These are phyloP conservation scores for Lepeophtheirus salmonis DNA, from an alignment of 1,140 invertebrate species.

Conservation along the genomic window DNA sequence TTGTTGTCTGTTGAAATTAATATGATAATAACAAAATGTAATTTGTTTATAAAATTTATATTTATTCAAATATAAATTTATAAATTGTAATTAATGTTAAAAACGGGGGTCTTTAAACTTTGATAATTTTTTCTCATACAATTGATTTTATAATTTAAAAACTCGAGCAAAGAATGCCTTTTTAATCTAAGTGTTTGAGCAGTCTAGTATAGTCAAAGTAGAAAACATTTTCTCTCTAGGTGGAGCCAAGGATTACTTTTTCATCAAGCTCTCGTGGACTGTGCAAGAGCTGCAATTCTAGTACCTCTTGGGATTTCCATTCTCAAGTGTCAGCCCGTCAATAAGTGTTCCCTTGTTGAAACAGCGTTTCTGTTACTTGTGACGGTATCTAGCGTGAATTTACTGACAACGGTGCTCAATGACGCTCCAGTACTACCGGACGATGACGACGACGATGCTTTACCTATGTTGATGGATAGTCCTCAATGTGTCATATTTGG, in stretches of 20 bases:
- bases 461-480: conserved; percentile 42
- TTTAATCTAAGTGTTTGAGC: background rate
- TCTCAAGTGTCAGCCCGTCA: conserved; percentile 56
- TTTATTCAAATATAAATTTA: no score
- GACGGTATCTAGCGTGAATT: conserved; percentile 72
- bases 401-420: conserved; percentile 67
- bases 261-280: conserved; percentile 66
- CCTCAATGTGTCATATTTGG: conserved; percentile 75
- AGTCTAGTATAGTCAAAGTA: conserved; percentile 18
- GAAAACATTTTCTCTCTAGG: conserved; percentile 32
- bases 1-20: no score
- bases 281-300: conserved; percentile 53
- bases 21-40: no score
- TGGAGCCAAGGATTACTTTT: conserved; percentile 72
- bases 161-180: no score
- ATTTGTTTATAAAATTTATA: no score
- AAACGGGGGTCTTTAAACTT: no score
- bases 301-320: conserved; percentile 60
- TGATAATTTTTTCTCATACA: no score
- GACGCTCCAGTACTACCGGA: conserved; percentile 66
- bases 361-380: conserved; percentile 70
- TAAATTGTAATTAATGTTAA: no score
- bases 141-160: no score
- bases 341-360: conserved; percentile 69
- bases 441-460: conserved; percentile 24